Base-by-base conservation (phyloP, 2,113 vertebrate genomes). In the Corvus hawaiiensis region DNA sequence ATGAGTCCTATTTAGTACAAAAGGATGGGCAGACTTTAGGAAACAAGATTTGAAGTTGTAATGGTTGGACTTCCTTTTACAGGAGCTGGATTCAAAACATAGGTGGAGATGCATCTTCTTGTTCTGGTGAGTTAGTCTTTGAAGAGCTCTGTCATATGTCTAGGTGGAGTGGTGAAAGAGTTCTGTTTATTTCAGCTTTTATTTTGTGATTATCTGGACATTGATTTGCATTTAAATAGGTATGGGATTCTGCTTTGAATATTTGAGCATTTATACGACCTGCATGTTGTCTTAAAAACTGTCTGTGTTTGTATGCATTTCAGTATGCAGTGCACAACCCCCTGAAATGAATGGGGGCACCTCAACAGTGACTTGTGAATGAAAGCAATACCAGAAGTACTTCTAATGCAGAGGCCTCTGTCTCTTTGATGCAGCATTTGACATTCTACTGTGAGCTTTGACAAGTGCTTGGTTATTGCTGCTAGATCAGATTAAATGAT, bases 71-170 rank as follows among this genome's bases (percentile, higher is more conserved):
- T 95, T 94, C 61, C 59, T 95, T 93, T 98, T 97, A 37, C 97
- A 99, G 99, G 96, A 96, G 24, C 33, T 95, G 99, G 93, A 98
- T 99, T 95, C 99, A 99, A 96, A 98, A 97, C 55, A 97, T 99
- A 94, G 98, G 93, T 41, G 99, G 99, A 17, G 98, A 99, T 28
- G 97, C 98, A 3, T 98, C 98, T 1, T 93, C 68, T 13, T 99
- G 99, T 96, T 98, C 99, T 17, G 98, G 98, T 98, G 87, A 97
- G 98, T 97, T 68, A 33, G 23, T 73, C 37, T 79, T 63, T 4
- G 5, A 87, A 89, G 75, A 85, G 49, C 30, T 67, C 43, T 69
- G 87, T 68, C 16, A 7, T 10, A 5, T 48, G 5, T 62, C 33
- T 37, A 17, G 48, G 17, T 87, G 89, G 39, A 75, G 39, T 30